A percentile compares a stretch with the other conserved stretches of the same genome.
Conservation (phyloP, 2,113 vertebrate genomes). For the Aegithalos caudatus region DNA sequence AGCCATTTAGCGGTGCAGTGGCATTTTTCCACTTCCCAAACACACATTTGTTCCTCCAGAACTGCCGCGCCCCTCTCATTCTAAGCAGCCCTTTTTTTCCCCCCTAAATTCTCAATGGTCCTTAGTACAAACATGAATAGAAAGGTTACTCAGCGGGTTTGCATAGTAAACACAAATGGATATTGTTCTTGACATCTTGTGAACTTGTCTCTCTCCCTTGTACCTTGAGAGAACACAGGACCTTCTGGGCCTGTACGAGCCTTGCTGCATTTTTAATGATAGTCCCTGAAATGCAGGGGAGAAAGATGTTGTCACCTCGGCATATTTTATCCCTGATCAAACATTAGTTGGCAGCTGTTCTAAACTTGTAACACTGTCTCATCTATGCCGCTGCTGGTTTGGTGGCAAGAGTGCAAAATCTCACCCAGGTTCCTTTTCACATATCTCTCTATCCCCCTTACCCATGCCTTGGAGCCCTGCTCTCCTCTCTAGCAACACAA, state of each 20-base stretch:
- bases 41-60: neutral
- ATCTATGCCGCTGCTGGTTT: slow-evolving; percentile 73
- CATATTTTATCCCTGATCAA: slow-evolving; percentile 95
- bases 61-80: neutral
- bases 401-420: slow-evolving; percentile 74
- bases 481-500: neutral
- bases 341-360: slow-evolving; percentile 88
- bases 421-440: slow-evolving; percentile 65
- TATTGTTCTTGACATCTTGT: slow-evolving; percentile 88
- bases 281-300: slow-evolving; percentile 85
- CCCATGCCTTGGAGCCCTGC: neutral
- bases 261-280: slow-evolving; percentile 90
- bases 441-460: neutral
- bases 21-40: neutral
- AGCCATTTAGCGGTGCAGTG: neutral
- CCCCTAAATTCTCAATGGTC: slow-evolving; percentile 64
- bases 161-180: slow-evolving; percentile 81
- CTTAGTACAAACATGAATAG: slow-evolving; percentile 69
- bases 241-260: slow-evolving; percentile 81
- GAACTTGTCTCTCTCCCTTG: slow-evolving; percentile 81
- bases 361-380: slow-evolving; percentile 86
- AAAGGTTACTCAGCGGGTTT: slow-evolving; percentile 72
- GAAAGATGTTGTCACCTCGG: slow-evolving; percentile 89
- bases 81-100: neutral
- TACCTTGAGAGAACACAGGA: slow-evolving; percentile 79